Base-by-base conservation (phyloP, 2,113 vertebrate species). In the Passer montanus region DNA sequence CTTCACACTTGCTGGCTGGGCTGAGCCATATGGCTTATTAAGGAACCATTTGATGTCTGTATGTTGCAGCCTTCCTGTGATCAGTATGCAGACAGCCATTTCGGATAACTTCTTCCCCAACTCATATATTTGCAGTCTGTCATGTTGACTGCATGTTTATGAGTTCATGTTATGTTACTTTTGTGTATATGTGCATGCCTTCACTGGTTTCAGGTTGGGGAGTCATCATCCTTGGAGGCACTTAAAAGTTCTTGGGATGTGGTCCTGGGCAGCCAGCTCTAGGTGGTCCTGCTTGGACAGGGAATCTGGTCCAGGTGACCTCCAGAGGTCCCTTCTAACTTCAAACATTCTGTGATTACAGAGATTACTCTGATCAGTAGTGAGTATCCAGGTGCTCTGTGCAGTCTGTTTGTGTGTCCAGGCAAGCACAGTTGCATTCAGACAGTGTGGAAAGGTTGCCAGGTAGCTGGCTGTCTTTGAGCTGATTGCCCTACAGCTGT, bases 11-110 rank as follows among this genome's bases (percentile, higher is more conserved):
- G 13, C 56, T 92, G 80, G 12, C n/a, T 62, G 49, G 46, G 46
- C 23, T 37, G 30, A 53, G 56, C 49, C 31, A 23, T 67, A 27
- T 77, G 83, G 68, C 39, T 81, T 84, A 55, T 77, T 92, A 84
- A 31, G 39, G 72, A 92, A 41, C 73, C 24, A 26, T 84, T 80
- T 92, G 72, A 90, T 93, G 46, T 84, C 59, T 90, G 14, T 58
- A 14, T 86, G 56, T 43, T 86, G 22, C 46, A 59, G 50, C 47
- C 24, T 86, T 90, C 67, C 68, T 86, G 59, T n/a, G 35, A 84
- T 92, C 86, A 74, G 85, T 28, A 8, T 66, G 59, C 59, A 33
- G 63, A 52, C 6, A 2, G 43, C 72, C 59, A 43, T 95, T 86
- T 84, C 4, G 0, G 43, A 3, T 77, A 63, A 23, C 46, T 80